Percentiles rank a stretch among this genome's conserved stretches.
phyloP scores from a whole-genome alignment of 2,113 vertebrate species.

The Syrmaticus mikado region DNA sequence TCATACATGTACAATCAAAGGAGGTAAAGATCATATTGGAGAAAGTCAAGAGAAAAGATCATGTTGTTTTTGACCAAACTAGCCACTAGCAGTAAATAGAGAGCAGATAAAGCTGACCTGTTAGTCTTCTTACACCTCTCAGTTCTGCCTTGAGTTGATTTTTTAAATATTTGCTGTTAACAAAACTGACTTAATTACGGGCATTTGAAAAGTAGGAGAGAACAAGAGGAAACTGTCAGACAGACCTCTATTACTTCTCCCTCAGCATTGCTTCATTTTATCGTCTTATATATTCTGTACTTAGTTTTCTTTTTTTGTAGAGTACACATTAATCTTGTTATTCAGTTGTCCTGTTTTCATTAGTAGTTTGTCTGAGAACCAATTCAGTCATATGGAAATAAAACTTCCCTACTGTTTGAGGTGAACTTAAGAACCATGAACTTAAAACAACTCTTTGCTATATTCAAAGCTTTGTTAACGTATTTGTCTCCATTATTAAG shows the following conservation, averaged over 20 bases:
- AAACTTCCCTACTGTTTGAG: not conserved
- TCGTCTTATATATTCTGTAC: too few species aligned
- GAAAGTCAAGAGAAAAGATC: not conserved
- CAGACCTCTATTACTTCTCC: not conserved
- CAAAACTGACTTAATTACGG: not conserved
- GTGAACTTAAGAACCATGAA: not conserved
- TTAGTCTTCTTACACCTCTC: not conserved
- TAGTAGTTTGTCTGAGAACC: not conserved
- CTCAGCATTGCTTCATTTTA: not conserved
- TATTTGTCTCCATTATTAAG: not conserved
- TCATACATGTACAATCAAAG: not conserved
- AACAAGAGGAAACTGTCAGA: not conserved
- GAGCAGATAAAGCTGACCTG: not conserved
- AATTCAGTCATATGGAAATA: not conserved
- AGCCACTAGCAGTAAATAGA: not conserved
- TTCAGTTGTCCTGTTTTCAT: not conserved
- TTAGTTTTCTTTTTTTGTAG: not conserved
- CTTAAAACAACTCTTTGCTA: not conserved
- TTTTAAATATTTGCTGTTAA: not conserved
- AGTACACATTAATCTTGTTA: not conserved
- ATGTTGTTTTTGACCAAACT: not conserved
- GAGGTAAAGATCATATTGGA: too few species aligned
- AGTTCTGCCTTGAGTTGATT: not conserved
- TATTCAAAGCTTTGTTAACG: not conserved
- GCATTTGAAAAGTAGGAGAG: not conserved